Conservation (phyloP, 2,113 vertebrate species). For the Panthera uncia region DNA sequence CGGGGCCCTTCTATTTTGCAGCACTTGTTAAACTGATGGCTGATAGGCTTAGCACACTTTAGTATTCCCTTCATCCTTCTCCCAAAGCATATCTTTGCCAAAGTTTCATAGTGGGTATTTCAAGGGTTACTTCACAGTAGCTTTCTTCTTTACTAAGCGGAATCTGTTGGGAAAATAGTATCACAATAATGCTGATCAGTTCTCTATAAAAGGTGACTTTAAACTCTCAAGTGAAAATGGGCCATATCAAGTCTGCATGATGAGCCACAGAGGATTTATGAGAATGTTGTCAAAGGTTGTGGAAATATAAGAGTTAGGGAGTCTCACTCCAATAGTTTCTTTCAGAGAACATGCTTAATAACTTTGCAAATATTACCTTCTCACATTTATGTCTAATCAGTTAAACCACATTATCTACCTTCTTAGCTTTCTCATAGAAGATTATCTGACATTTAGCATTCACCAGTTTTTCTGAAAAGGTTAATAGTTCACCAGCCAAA, state of each 20-base stretch:
- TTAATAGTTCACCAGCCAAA: conserved; percentile 88
- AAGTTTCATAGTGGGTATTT: not conserved
- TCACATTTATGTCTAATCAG: conserved; percentile 79
- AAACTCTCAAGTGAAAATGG: not conserved
- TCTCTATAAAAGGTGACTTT: not conserved
- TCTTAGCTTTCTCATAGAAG: conserved; percentile 83
- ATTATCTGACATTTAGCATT: conserved; percentile 88
- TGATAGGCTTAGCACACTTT: not conserved
- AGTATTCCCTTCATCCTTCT: not conserved
- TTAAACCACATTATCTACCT: conserved; percentile 83
- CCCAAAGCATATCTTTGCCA: not conserved
- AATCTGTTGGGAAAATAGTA: not conserved
- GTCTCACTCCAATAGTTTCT: not conserved
- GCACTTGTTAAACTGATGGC: not conserved
- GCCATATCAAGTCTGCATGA: not conserved
- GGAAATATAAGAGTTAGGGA: not conserved
- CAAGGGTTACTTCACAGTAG: not conserved
- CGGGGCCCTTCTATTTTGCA: not conserved
- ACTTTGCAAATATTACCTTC: conserved; percentile 65
- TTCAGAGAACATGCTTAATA: conserved; percentile 50
- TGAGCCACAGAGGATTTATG: not conserved
- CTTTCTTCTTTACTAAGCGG: conserved; percentile 9
- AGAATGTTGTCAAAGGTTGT: not conserved
- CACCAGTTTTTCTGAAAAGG: conserved; percentile 86
- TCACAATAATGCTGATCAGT: not conserved